phyloP scores from a whole-genome alignment of 2,797 vertebrate species.

The Antrozous pallidus region DNA sequence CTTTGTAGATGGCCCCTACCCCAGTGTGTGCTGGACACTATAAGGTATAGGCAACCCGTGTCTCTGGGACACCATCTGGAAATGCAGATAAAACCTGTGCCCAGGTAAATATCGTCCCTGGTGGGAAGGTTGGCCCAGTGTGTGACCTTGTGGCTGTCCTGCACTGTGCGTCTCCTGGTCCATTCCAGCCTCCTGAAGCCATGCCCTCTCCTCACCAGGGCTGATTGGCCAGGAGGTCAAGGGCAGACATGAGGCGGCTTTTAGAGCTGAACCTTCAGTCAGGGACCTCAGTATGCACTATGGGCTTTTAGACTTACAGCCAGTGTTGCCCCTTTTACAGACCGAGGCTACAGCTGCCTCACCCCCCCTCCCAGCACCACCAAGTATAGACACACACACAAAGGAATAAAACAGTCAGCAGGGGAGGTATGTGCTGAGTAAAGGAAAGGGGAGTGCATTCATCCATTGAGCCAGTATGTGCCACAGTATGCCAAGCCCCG shows the following conservation, averaged over 20 bases:
- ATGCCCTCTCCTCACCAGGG: background rate
- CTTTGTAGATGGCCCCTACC: background rate
- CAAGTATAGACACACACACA: background rate
- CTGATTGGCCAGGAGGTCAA: background rate
- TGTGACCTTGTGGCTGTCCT: rapidly evolving
- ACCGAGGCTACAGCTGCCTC: background rate
- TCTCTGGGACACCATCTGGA: background rate
- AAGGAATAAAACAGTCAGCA: background rate
- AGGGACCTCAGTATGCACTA: background rate
- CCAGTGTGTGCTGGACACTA: background rate
- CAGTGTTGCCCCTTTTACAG: background rate
- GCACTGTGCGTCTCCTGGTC: rapidly evolving
- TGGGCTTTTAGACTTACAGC: background rate
- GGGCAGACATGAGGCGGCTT: background rate
- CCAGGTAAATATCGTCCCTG: background rate
- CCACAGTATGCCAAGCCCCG: background rate
- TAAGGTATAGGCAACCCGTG: rapidly evolving
- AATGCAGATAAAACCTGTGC: background rate
- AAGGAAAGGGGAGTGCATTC: background rate
- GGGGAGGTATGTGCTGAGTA: background rate
- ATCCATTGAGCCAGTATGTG: background rate
- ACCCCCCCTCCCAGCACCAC: background rate
- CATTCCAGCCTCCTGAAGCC: background rate
- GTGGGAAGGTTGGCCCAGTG: background rate
- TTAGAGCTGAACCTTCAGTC: background rate